Base-by-base conservation (phyloP, 2,797 vertebrate species). In the Myotis findleyi region DNA sequence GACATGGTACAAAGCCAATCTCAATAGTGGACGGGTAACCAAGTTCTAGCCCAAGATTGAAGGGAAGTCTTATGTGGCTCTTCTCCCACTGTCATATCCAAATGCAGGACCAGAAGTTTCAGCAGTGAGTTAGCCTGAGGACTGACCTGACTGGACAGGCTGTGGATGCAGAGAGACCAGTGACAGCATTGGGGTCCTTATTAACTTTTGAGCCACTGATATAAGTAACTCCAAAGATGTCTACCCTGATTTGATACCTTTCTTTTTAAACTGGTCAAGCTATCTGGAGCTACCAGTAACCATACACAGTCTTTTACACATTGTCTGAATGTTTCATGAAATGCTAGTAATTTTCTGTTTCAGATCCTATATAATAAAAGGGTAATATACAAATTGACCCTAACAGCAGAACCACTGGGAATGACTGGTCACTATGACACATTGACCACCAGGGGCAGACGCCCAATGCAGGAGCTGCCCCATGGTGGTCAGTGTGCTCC, bases 61-160 rank as follows among this genome's bases (percentile, higher is more conserved):
- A 88, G 16, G 53, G 7, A 38, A 13, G 1, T 6, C 11, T 72
- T 53, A 7, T 6, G 4, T 3, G 30, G 9, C 7, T 18, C 33
- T 57, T 59, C 79, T 75, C 30, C 25, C 16, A 20, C 1, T 20
- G 0, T 51, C 38, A 12, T 4, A 23, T 64, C 27, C 17, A 21
- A 27, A 10, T 3, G 17, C 3, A 23, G 21, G 0, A 12, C 4
- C 33, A n/a, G 8, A 76, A 47, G 27, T 0, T 10, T 0, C 10
- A 68, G 36, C 1, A 11, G 5, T 13, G 23, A 51, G 0, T 55
- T 3, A 25, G 9, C 51, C 30, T 25, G 38, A n/a, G 20, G 49
- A 0, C 23, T 82, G 30, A 4, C 12, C 16, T 7, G 7, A 4
- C 4, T 3, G 3, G 6, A 3, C 5, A 12, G n/a, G 18, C 30